Conservation (phyloP, 2,888 invertebrate species). For the Cancer borealis region DNA sequence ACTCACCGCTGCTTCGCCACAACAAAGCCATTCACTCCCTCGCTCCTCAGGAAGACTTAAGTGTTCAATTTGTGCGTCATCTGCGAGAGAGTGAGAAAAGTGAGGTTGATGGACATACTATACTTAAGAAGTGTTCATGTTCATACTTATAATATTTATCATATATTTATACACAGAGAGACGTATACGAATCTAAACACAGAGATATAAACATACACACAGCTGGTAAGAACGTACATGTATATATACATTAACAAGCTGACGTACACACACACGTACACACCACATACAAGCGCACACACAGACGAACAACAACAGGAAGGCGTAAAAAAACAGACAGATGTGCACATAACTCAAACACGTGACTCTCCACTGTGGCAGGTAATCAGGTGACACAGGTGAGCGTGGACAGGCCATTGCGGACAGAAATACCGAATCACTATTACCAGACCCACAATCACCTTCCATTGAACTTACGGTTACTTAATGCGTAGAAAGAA, state of each 20-base stretch:
- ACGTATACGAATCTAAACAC: neutral
- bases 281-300: neutral
- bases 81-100: neutral
- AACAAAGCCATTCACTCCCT: neutral
- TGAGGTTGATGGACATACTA: neutral
- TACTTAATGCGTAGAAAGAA: neutral
- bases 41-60: conserved; percentile 2
- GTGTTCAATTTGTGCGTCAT: neutral
- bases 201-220: neutral
- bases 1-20: neutral
- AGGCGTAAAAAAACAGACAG: neutral
- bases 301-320: neutral
- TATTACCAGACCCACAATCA: neutral
- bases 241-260: neutral
- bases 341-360: neutral
- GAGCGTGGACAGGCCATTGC: neutral
- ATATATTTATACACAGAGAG: neutral
- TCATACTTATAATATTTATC: neutral
- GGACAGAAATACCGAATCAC: neutral
- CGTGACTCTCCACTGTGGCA: neutral
- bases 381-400: neutral
- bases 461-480: neutral
- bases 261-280: neutral
- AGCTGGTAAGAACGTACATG: neutral
- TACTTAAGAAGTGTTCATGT: neutral